Evolutionary conservation across 2,797 vertebrate species (phyloP).

Genomic region (Sebastes hopkinsi): DNA sequence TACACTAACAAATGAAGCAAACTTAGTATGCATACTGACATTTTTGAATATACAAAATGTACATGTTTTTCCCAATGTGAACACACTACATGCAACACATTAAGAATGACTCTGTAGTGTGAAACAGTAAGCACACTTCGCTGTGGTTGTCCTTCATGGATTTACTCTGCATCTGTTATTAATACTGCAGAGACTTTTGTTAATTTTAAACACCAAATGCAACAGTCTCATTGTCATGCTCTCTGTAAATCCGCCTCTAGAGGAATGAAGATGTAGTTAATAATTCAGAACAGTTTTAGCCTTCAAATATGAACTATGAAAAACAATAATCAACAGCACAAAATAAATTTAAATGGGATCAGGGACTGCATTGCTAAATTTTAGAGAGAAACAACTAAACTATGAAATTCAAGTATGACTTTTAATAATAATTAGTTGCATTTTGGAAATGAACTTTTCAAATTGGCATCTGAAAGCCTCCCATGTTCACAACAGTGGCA

Average conservation of each 20-base stretch:
- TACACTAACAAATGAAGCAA: neutral
- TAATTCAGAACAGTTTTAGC: neutral
- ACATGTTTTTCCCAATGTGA: neutral
- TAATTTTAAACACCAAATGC: neutral
- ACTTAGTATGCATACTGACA: neutral
- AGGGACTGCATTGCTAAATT: neutral
- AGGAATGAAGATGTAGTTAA: neutral
- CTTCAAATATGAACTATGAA: neutral
- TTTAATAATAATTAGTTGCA: neutral
- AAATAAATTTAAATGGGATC: neutral
- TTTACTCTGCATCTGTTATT: neutral
- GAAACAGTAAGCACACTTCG: neutral
- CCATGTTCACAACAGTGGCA: neutral
- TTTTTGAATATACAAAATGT: neutral
- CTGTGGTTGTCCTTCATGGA: neutral
- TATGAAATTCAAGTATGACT: neutral
- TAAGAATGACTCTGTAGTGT: neutral
- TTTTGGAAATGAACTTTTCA: neutral
- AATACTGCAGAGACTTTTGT: neutral
- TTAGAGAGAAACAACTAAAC: neutral
- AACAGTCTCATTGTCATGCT: neutral
- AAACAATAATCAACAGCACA: neutral
- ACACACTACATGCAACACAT: neutral
- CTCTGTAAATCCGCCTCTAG: neutral
- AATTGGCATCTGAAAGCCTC: conserved; percentile 2